Evolutionary conservation across 2,888 invertebrate species (phyloP), one percentile per base, ranked within the genome.

Genomic region (Orthonevra nobilis): DNA sequence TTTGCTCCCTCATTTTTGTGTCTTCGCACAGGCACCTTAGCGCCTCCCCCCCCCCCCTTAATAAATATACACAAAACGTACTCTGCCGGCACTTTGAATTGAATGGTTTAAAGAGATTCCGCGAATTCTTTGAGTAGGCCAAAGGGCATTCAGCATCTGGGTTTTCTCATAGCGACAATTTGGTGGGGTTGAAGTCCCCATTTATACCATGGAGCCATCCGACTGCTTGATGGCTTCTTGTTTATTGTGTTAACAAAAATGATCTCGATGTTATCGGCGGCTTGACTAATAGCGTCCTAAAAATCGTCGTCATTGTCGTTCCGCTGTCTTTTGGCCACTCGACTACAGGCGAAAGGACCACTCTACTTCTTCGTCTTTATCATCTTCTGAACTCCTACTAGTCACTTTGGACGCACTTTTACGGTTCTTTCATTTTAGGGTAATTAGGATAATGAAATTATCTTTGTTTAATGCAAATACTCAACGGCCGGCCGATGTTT

Each of bases 381-480:
- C 30, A 14, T 54, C 14, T 40, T 40, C 10, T n/a, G 63, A 64
- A 50, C 42, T 73, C 58, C 42, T n/a, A n/a, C n/a, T 26, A 50
- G 42, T 23, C 50, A 58, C 20, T 50, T 73, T 58, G 58, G 19
- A 32, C 54, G 23, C 40, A 48, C 54, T 74, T 68, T 60, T 60
- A 63, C 48, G 64, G 48, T 74, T 52, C 52, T 38, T 73, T 60
- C 61, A 46, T 48, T 74, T 40, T 5, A 20, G 68, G 54, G 48
- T 68, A 68, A 68, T 74, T 68, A 74, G 48, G 68, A 74, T 68
- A 74, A 68, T 74, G 60, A 68, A 74, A 74, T 74, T 74, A 74
- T 68, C 48, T 63, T 68, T 74, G 52, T 61, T 61, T 40, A 68
- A 48, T 46, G 60, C 46, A 68, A 68, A 60, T 61, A 58, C 26